Conservation (phyloP, 2,888 invertebrate species). For the Phalera bucephala region DNA sequence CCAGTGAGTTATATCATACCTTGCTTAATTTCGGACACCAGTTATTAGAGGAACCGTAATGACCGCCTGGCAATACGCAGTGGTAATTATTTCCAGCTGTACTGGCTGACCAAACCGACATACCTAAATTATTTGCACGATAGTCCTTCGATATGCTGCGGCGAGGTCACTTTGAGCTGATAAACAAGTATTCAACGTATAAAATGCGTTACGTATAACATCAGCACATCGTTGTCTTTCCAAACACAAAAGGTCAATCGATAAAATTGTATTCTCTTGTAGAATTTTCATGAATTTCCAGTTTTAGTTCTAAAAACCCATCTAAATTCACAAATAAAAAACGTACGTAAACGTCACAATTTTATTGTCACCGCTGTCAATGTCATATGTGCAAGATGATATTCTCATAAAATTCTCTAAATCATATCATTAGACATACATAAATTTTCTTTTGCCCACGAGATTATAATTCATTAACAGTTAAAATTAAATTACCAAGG, state of each 20-base stretch:
- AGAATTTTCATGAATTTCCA: too few relatives aligned
- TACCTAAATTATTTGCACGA: slow-evolving; percentile 77
- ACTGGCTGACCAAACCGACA: slow-evolving; percentile 89
- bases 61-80: slow-evolving; percentile 66
- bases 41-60: slow-evolving; percentile 68
- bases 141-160: slow-evolving; percentile 66
- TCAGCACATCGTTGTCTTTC: slow-evolving; percentile 14
- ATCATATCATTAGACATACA: too few relatives aligned
- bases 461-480: too few relatives aligned
- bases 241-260: slow-evolving; percentile 2
- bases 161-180: slow-evolving; percentile 59
- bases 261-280: too few relatives aligned
- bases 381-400: not conserved
- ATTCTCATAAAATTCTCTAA: too few relatives aligned
- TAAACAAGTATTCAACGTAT: slow-evolving; percentile 12
- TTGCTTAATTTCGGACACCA: slow-evolving; percentile 77
- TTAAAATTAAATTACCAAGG: too few relatives aligned
- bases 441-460: too few relatives aligned
- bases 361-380: not conserved
- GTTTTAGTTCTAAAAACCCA: too few relatives aligned
- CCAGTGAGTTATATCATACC: slow-evolving; percentile 58
- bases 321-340: too few relatives aligned
- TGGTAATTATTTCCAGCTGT: slow-evolving; percentile 82
- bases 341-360: too few relatives aligned
- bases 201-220: slow-evolving; percentile 4